Conservation (phyloP, 1,140 invertebrate species). For the Ceratina australensis region DNA sequence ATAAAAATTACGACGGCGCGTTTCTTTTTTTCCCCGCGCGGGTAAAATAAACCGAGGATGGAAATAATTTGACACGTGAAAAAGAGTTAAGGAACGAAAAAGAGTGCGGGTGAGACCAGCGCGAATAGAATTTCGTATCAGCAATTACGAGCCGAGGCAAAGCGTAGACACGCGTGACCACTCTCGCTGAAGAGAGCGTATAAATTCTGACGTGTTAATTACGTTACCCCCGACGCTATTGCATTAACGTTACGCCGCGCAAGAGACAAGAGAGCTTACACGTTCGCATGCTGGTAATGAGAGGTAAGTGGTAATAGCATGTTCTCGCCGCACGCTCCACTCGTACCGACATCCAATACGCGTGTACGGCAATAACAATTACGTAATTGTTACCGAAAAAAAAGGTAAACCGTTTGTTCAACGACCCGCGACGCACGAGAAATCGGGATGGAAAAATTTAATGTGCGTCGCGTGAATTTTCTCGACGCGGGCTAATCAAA, state of each 20-base stretch:
- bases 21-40: too few species aligned
- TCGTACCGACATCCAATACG: constrained; percentile 1
- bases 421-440: too few species aligned
- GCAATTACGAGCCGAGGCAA: background rate
- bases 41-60: too few species aligned
- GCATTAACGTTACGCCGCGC: constrained; percentile 25
- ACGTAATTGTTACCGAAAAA: constrained; percentile 6
- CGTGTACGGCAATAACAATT: constrained; percentile 4
- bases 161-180: background rate
- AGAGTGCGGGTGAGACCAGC: background rate
- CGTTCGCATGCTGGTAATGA: constrained; percentile 13
- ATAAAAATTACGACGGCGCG: too few species aligned
- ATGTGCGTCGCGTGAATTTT: too few species aligned
- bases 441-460: too few species aligned
- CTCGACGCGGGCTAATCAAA: too few species aligned
- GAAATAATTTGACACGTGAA: too few species aligned
- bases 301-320: constrained; percentile 15
- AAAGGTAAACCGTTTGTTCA: too few species aligned
- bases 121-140: background rate
- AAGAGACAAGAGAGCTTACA: constrained; percentile 13
- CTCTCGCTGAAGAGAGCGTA: constrained; percentile 14
- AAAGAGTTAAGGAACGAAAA: background rate
- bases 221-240: constrained; percentile 28
- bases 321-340: constrained; percentile 1
- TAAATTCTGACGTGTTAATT: constrained; percentile 46